These are phyloP conservation scores for Homarus americanus DNA, from an alignment of 1,140 invertebrate species.

Conservation along the genomic window DNA sequence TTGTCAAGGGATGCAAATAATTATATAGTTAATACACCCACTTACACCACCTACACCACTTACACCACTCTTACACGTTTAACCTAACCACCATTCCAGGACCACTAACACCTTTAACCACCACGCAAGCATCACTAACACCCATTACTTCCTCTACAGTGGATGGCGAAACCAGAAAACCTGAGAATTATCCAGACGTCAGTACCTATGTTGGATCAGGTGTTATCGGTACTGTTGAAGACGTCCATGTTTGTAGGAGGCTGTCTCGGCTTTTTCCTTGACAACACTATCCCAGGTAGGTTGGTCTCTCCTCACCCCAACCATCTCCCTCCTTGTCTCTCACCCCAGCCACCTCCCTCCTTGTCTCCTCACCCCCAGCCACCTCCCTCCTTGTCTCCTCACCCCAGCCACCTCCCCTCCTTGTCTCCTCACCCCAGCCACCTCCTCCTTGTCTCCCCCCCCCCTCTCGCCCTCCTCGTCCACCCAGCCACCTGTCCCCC, in stretches of 20 bases:
- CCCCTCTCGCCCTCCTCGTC: too few relatives aligned
- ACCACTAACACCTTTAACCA: neutral
- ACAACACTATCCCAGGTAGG: constrained; percentile 79
- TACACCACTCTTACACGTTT: neutral
- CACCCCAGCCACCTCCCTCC: too few relatives aligned
- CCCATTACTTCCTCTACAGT: neutral
- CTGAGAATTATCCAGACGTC: constrained; percentile 19
- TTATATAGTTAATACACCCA: too few relatives aligned
- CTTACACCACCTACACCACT: too few relatives aligned
- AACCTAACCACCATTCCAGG: neutral
- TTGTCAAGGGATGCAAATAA: too few relatives aligned
- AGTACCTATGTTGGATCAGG: constrained; percentile 54
- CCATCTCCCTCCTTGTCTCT: constrained; percentile 3
- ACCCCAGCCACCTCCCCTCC: too few relatives aligned
- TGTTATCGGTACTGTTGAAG: constrained; percentile 77
- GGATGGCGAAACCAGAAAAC: constrained; percentile 55
- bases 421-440: too few relatives aligned
- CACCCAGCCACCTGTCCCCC: too few relatives aligned
- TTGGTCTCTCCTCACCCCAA: neutral
- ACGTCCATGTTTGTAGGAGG: constrained; percentile 79
- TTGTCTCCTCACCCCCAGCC: too few relatives aligned
- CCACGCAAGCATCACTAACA: neutral
- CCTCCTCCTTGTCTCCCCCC: too few relatives aligned
- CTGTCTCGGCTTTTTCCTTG: constrained; percentile 77
- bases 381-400: too few relatives aligned